Conservation (phyloP, 2,888 invertebrate species). For the Girardia tigrina region DNA sequence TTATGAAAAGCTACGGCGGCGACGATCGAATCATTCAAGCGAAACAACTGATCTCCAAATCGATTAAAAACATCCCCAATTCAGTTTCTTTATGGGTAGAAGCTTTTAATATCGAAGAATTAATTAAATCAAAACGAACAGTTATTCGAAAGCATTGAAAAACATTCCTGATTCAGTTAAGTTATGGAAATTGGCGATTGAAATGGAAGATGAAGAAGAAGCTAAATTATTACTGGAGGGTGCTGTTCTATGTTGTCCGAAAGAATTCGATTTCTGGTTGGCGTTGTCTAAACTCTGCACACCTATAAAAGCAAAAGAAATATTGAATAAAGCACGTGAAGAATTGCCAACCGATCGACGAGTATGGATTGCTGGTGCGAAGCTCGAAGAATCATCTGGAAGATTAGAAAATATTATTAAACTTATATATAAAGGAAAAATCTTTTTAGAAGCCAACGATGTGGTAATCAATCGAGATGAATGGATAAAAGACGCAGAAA, state of each 20-base stretch:
- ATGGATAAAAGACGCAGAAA: slow-evolving; percentile 96
- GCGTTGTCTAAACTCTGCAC: slow-evolving; percentile 65
- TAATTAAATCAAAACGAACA: slow-evolving; percentile 78
- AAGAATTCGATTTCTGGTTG: slow-evolving; percentile 60
- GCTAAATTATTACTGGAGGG: slow-evolving; percentile 82
- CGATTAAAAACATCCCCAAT: slow-evolving; percentile 79
- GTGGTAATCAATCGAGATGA: slow-evolving; percentile 96
- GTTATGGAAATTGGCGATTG: slow-evolving; percentile 94
- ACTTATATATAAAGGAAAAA: slow-evolving; percentile 57
- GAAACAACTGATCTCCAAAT: slow-evolving; percentile 85
- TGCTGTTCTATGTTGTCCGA: slow-evolving; percentile 95
- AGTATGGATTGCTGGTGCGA: slow-evolving; percentile 97
- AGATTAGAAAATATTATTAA: slow-evolving; percentile 58
- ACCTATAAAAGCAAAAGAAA: slow-evolving; percentile 91
- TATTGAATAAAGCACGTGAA: slow-evolving; percentile 89
- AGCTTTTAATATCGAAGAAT: slow-evolving; percentile 82
- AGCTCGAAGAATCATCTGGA: slow-evolving; percentile 89
- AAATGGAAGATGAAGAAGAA: slow-evolving; percentile 91
- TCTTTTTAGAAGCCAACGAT: slow-evolving; percentile 78
- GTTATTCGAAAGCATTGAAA: slow-evolving; percentile 82
- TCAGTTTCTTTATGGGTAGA: slow-evolving; percentile 95
- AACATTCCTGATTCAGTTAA: slow-evolving; percentile 95
- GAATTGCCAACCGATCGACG: slow-evolving; percentile 95
- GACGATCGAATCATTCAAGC: no score
- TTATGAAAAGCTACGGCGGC: slow-evolving; percentile 61